A percentile compares a stretch with the other conserved stretches of the same genome.
phyloP scores from a whole-genome alignment of 2,797 vertebrate genomes.

The Vespertilio murinus region DNA sequence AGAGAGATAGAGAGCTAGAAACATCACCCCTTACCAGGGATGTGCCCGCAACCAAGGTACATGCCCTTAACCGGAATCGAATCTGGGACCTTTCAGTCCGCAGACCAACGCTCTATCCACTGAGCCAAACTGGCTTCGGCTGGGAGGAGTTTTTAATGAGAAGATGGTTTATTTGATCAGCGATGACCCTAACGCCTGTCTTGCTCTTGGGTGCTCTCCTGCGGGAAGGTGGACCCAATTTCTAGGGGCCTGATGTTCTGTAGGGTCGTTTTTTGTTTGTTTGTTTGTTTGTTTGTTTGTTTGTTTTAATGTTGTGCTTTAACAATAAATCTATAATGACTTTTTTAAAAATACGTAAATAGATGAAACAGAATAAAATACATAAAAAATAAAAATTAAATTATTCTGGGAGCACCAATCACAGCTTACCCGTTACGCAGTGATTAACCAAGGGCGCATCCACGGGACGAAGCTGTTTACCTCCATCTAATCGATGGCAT shows the following conservation, averaged over 20 bases:
- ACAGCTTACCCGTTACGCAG: not conserved
- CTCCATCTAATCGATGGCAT: not conserved
- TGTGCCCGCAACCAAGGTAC: too few species aligned
- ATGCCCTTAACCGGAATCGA: too few species aligned
- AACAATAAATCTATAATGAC: not conserved
- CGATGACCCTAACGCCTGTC: not conserved
- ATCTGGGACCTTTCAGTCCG: too few species aligned
- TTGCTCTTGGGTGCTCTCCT: not conserved
- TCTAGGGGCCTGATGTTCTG: not conserved
- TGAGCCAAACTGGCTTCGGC: too few species aligned
- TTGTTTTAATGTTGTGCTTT: not conserved
- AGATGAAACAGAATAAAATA: too few species aligned
- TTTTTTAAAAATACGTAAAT: slow-evolving; percentile 16
- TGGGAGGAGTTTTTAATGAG: not conserved
- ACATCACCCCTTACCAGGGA: too few species aligned
- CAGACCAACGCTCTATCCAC: too few species aligned
- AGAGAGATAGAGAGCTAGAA: too few species aligned
- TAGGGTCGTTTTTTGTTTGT: too few species aligned
- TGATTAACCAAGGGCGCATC: not conserved
- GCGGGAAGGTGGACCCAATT: not conserved
- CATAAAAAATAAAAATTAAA: too few species aligned
- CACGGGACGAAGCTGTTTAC: not conserved
- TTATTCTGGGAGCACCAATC: not conserved
- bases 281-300: not conserved
- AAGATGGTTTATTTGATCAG: not conserved